A percentile compares a stretch with the other conserved stretches of the same genome.
These are phyloP conservation scores for Ptychadena robeensis DNA, from an alignment of 2,797 vertebrate genomes.

Conservation along the genomic window DNA sequence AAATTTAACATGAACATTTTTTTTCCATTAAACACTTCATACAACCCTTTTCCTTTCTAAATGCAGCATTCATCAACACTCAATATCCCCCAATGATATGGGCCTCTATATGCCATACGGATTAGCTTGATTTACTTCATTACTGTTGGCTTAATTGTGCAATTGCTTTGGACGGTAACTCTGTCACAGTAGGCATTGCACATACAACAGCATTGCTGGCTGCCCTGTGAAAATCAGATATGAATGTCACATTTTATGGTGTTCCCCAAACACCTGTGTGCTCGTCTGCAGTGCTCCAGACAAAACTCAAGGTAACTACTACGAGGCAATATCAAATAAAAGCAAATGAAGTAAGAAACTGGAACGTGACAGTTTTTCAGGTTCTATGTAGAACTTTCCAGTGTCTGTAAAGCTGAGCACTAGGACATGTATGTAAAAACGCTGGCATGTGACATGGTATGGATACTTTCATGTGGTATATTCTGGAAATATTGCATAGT, in stretches of 20 bases:
- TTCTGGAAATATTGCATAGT: not conserved
- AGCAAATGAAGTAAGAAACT: not conserved
- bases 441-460: not conserved
- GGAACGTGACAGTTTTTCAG: not conserved
- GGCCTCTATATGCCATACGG: not conserved
- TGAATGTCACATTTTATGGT: not conserved
- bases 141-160: no score
- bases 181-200: constrained; percentile 4
- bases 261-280: not conserved
- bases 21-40: not conserved
- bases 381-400: not conserved
- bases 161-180: not conserved
- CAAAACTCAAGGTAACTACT: not conserved
- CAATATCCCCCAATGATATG: not conserved
- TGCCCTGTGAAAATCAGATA: not conserved
- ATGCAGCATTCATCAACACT: not conserved
- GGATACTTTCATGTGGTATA: not conserved
- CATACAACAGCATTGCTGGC: not conserved
- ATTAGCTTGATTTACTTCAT: not conserved
- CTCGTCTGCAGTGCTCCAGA: not conserved
- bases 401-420: not conserved
- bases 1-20: not conserved
- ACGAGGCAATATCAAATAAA: not conserved
- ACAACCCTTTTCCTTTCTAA: not conserved
- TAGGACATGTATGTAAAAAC: not conserved